Conservation (phyloP, 2,888 invertebrate species). For the Lycaena phlaeas region DNA sequence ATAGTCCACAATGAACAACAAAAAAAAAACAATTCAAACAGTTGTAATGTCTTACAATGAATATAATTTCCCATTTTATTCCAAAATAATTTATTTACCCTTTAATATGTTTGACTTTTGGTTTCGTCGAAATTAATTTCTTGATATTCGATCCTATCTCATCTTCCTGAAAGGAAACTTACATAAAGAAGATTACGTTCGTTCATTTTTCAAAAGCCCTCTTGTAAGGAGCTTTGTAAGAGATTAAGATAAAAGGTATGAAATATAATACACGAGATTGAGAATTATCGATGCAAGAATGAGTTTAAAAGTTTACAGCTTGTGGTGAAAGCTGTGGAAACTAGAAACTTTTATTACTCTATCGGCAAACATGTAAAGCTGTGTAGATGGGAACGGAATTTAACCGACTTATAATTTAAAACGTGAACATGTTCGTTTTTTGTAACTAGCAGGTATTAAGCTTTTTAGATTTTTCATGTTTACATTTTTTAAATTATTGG, state of each 20-base stretch:
- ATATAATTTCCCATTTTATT: no score
- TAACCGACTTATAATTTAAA: neutral
- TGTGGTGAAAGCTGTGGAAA: constrained; percentile 2
- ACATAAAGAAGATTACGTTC: constrained; percentile 26
- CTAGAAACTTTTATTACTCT: constrained; percentile 6
- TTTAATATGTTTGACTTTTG: no score
- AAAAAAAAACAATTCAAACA: no score
- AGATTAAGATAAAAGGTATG: constrained; percentile 31
- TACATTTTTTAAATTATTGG: no score
- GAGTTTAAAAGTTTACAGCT: constrained; percentile 6
- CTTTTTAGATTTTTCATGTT: no score
- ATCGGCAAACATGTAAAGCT: neutral
- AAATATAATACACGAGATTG: constrained; percentile 46
- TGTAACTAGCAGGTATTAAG: no score
- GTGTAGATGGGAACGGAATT: neutral
- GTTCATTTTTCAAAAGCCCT: constrained; percentile 38
- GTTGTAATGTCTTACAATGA: no score
- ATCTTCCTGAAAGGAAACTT: constrained; percentile 9
- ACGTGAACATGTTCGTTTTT: no score
- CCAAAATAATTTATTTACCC: no score
- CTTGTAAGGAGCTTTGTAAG: constrained; percentile 13
- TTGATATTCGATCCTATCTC: no score
- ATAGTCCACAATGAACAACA: no score
- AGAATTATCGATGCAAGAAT: constrained; percentile 20
- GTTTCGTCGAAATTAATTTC: no score